Base-by-base conservation (phyloP, 2,113 vertebrate genomes). In the Bungarus multicinctus region DNA sequence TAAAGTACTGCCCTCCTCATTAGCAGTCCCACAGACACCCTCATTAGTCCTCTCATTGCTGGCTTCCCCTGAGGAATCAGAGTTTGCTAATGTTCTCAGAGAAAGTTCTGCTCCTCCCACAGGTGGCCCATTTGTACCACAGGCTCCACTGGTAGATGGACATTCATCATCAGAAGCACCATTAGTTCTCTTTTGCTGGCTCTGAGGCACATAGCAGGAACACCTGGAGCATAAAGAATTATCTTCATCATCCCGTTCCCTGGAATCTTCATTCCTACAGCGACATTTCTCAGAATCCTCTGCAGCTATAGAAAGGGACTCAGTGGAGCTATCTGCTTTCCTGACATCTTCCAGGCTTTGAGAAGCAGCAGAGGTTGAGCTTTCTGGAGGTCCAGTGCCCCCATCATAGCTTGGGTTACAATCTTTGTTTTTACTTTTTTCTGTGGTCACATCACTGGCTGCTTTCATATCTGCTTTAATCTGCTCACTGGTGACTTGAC, bases 401-500 rank as follows among this genome's bases (percentile, higher is more conserved):
- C 53, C 93, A 96, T 96, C 91, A 96, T 97, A 97, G 94, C 95
- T 54, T 94, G 97, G 92, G 94, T 97, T 96, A 91, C 96, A 96
- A 96, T 98, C 98, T 96, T 98, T 98, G 97, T 87, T 95, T 96
- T 97, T 98, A 96, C 92, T 98, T 95, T 97, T 98, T 92, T 98
- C 98, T 2, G 98, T 97, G 5, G 98, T 97, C 94, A 97, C 97
- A 94, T 99, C 99, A 52, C 97, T 98, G 91, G 99, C 98, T 52
- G 99, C 99, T 96, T 99, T 99, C 98, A 99, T 99, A 96, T 99
- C 99, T 7, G 99, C 99, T 96, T 99, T 99, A 95, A 99, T 99
- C 97, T 99, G 99, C 94, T 99, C 99, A 30, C 99, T 99, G 96
- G 98, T 99, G 96, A 99, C 99, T 97, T 99, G 99, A 96, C 99